Evolutionary conservation across 1,140 invertebrate genomes (phyloP).

Genomic region (Sweltsa coloradensis): DNA sequence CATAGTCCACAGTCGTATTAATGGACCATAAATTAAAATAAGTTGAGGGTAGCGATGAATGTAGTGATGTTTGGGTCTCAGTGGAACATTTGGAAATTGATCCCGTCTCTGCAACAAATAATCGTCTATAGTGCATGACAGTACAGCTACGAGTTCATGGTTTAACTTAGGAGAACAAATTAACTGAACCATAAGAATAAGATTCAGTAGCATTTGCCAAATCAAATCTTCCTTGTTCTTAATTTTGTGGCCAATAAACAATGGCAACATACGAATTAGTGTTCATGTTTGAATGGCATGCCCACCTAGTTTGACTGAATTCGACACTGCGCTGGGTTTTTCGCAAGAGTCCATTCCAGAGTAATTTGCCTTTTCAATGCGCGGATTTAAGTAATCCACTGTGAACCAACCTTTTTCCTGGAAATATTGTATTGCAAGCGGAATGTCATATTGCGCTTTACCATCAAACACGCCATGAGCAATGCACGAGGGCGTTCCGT

Average conservation of each 20-base stretch:
- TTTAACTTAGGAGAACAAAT: not conserved
- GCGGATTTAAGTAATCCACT: not conserved
- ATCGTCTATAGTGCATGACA: not conserved
- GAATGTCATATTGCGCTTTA: slow-evolving; percentile 1
- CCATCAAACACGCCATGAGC: not conserved
- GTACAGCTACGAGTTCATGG: not conserved
- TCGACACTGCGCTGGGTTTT: not conserved
- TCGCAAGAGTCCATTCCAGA: not conserved
- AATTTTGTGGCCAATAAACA: not conserved
- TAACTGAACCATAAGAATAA: not conserved
- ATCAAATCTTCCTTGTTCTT: not conserved
- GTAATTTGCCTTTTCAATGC: not conserved
- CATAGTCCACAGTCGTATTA: not conserved
- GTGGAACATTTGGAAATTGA: not conserved
- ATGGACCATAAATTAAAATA: not conserved
- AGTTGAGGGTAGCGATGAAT: not conserved
- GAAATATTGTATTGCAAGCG: not conserved
- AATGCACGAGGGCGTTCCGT: too few species aligned
- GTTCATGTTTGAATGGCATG: slow-evolving; percentile 1
- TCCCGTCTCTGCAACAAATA: not conserved
- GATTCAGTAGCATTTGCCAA: not conserved
- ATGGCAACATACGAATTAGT: not conserved
- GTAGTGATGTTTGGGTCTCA: slow-evolving; percentile 3
- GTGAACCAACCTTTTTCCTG: not conserved
- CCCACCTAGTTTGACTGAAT: not conserved